Evolutionary conservation across 2,888 invertebrate genomes (phyloP).

Genomic region (Nephrotoma flavescens): DNA sequence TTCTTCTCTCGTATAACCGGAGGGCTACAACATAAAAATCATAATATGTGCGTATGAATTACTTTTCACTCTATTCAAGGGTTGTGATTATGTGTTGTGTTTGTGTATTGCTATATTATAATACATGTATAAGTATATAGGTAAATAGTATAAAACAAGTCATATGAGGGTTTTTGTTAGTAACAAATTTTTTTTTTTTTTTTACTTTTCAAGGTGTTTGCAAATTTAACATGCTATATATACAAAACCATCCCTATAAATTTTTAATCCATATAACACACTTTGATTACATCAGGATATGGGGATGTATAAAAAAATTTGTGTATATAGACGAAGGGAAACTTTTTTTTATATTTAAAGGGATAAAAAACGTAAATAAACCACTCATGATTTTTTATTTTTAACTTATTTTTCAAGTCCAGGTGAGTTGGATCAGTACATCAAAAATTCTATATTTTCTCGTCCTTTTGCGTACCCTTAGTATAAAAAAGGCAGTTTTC

Average conservation of each 20-base stretch:
- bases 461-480: no score
- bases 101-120: no score
- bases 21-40: background rate
- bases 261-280: background rate
- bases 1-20: background rate
- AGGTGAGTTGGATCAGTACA: background rate
- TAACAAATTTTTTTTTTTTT: background rate
- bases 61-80: background rate
- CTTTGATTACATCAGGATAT: background rate
- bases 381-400: background rate
- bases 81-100: background rate
- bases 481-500: background rate
- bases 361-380: background rate
- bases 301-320: background rate
- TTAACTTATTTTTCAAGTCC: background rate
- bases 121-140: background rate
- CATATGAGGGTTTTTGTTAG: background rate
- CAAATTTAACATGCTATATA: background rate
- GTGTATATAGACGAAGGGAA: background rate
- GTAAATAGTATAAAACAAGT: background rate
- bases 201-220: background rate
- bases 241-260: background rate
- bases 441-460: background rate
- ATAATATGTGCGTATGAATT: background rate
- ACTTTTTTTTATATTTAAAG: background rate